Evolutionary conservation across 2,888 invertebrate genomes (phyloP).

Genomic region (Drosophila neoperkinsi): DNA sequence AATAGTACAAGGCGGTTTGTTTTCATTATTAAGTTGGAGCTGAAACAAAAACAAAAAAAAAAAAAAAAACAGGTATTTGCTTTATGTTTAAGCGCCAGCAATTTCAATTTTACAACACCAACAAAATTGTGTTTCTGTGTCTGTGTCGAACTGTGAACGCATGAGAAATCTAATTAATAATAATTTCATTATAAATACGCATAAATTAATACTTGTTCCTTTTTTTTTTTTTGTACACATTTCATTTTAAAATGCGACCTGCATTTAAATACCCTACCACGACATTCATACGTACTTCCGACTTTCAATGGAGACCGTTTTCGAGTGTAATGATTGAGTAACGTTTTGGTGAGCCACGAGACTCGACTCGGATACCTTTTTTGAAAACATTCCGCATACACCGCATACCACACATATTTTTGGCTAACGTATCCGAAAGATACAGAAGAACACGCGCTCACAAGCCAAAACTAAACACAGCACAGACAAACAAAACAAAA

Average conservation of each 20-base stretch:
- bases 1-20: slow-evolving; percentile 86
- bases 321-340: slow-evolving; percentile 7
- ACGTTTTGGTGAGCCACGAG: slow-evolving; percentile 10
- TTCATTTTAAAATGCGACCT: not conserved
- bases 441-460: slow-evolving; percentile 33
- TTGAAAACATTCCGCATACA: slow-evolving; percentile 48
- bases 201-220: not conserved
- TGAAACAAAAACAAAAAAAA: slow-evolving; percentile 22
- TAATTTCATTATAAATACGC: not conserved
- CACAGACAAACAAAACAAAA: not conserved
- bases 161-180: not conserved
- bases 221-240: not conserved
- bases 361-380: slow-evolving; percentile 11
- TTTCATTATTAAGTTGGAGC: slow-evolving; percentile 59
- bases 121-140: slow-evolving; percentile 5
- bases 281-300: not conserved
- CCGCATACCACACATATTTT: slow-evolving; percentile 53
- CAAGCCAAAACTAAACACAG: slow-evolving; percentile 39
- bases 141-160: not conserved
- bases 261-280: not conserved
- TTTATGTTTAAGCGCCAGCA: not conserved
- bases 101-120: not conserved
- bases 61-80: slow-evolving; percentile 9
- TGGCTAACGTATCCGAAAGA: slow-evolving; percentile 48
- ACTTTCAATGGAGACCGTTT: slow-evolving; percentile 2